phyloP scores from a whole-genome alignment of 2,888 invertebrate species.

The Drosophila pseudotakahashii region DNA sequence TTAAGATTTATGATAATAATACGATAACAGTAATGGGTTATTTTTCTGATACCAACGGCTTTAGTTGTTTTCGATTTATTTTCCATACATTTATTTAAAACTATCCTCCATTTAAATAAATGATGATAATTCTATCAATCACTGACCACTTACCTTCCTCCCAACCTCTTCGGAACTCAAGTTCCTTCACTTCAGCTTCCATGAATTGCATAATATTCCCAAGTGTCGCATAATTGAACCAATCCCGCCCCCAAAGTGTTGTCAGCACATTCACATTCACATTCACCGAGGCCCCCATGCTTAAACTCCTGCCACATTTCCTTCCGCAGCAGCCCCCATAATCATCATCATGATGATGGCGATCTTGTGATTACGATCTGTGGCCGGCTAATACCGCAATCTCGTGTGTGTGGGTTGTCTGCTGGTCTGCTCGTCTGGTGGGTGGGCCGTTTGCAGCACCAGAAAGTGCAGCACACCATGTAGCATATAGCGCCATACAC shows the following conservation, averaged over 20 bases:
- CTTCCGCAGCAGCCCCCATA: conserved; percentile 14
- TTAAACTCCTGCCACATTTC: conserved; percentile 13
- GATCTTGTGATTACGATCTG: conserved; percentile 39
- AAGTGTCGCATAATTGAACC: conserved; percentile 28
- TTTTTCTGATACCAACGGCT: too few species aligned
- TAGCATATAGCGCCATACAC: too few species aligned
- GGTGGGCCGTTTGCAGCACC: conserved; percentile 22
- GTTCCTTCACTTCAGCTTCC: not conserved
- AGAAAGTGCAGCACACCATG: not conserved
- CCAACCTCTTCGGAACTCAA: not conserved
- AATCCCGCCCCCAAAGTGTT: conserved; percentile 15
- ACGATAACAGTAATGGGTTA: too few species aligned
- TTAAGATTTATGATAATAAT: too few species aligned
- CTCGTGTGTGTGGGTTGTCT: conserved; percentile 37
- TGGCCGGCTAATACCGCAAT: conserved; percentile 35
- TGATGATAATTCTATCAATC: not conserved
- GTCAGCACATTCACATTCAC: conserved; percentile 17
- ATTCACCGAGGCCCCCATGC: not conserved
- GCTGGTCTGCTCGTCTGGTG: conserved; percentile 11
- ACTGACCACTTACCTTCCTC: not conserved
- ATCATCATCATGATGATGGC: conserved; percentile 22
- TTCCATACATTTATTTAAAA: too few species aligned
- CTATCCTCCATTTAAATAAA: not conserved
- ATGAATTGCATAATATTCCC: conserved; percentile 16
- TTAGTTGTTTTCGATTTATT: too few species aligned